Percentiles rank a stretch among this genome's conserved stretches.
phyloP scores from a whole-genome alignment of 2,113 vertebrate genomes.

The Zapornia atra region DNA sequence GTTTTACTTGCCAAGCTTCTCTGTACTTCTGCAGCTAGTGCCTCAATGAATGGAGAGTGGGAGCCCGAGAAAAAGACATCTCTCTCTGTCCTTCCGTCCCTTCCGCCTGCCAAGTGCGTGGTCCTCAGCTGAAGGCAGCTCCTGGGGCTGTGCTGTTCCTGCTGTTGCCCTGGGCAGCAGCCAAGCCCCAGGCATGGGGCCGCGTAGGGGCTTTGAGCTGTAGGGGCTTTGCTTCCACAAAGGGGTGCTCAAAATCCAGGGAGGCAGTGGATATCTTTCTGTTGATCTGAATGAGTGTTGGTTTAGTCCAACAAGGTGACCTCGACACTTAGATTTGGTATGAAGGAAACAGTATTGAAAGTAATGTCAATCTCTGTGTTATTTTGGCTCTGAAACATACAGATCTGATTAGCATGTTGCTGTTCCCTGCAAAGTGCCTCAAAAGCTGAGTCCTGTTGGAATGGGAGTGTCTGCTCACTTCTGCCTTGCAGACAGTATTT shows the following conservation, averaged over 20 bases:
- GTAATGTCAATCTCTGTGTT: background rate
- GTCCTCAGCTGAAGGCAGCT: background rate
- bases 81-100: no score
- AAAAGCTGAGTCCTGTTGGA: background rate
- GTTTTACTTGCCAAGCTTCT: background rate
- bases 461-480: background rate
- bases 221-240: background rate
- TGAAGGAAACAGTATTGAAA: background rate
- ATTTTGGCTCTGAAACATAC: background rate
- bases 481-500: background rate
- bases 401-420: background rate
- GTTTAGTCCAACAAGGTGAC: background rate
- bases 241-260: background rate
- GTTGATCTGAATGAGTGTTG: background rate
- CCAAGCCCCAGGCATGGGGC: background rate
- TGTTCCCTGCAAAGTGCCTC: background rate
- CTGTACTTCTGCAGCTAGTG: background rate
- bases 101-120: no score
- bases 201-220: background rate
- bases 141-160: fast-evolving
- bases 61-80: no score
- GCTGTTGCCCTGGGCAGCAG: background rate
- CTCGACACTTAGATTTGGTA: background rate
- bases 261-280: background rate
- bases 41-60: background rate